Percentiles rank a stretch among this genome's conserved stretches.
These are phyloP conservation scores for Cacatua alba DNA, from an alignment of 2,113 vertebrate species.

Conservation along the genomic window DNA sequence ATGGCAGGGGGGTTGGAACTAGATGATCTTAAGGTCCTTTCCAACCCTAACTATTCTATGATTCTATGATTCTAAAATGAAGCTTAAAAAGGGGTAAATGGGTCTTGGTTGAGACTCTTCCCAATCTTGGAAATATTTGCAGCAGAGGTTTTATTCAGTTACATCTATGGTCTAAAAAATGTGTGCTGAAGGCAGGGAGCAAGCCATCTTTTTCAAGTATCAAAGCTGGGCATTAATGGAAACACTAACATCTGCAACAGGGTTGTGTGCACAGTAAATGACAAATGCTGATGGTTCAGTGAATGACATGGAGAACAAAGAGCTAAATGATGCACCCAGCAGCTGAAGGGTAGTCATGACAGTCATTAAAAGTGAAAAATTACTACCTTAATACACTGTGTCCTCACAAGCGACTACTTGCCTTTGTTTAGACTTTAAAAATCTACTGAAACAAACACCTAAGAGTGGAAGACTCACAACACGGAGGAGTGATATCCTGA, in stretches of 20 bases:
- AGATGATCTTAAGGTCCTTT: too few relatives aligned
- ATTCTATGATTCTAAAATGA: background rate
- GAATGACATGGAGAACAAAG: background rate
- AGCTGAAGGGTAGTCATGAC: constrained; percentile 19
- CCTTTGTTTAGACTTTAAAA: background rate
- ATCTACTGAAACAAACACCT: background rate
- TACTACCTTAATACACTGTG: background rate
- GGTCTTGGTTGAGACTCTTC: background rate
- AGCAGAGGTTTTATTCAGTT: background rate
- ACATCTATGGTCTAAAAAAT: background rate
- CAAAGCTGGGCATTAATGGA: background rate
- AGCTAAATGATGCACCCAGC: background rate
- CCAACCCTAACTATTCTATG: too few relatives aligned
- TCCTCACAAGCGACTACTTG: background rate
- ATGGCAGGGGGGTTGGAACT: too few relatives aligned
- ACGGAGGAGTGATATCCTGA: background rate
- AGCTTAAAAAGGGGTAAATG: background rate
- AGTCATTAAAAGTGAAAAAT: constrained; percentile 57
- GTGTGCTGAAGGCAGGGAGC: background rate
- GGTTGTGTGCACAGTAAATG: background rate
- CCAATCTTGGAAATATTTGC: background rate
- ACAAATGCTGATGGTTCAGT: background rate
- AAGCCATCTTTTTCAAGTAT: background rate
- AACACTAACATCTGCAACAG: background rate
- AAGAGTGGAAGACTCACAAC: background rate